Conservation (phyloP, 2,113 vertebrate species). For the Nannospalax galili region DNA sequence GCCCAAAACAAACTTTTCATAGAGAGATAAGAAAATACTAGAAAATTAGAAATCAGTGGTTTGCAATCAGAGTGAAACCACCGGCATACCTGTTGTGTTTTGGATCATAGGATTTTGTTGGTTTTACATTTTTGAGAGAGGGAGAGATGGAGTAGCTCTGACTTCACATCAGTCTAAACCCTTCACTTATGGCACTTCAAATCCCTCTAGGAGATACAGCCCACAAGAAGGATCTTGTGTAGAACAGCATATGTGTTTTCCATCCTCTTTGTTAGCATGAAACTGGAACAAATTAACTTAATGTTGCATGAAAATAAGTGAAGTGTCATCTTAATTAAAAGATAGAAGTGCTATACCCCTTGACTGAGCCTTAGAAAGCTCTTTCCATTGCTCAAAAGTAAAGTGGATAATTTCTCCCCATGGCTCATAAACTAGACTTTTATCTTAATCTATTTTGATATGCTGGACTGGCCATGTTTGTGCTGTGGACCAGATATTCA, state of each 20-base stretch:
- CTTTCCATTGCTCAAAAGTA: constrained; percentile 54
- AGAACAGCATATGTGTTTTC: neutral
- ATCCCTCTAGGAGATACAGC: constrained; percentile 13
- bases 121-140: neutral
- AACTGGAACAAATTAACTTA: constrained; percentile 68
- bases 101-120: neutral
- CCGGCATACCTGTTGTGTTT: neutral
- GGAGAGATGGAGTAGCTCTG: neutral
- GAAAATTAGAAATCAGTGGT: neutral
- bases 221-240: neutral
- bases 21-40: neutral
- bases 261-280: constrained; percentile 45
- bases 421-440: neutral
- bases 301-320: constrained; percentile 73
- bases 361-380: constrained; percentile 51
- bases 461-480: neutral
- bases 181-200: constrained; percentile 2
- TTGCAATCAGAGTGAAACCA: fast-evolving
- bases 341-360: constrained; percentile 19
- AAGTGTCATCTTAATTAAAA: constrained; percentile 68
- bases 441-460: constrained; percentile 41
- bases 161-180: constrained; percentile 38
- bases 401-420: constrained; percentile 62
- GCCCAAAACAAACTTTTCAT: constrained; percentile 18
- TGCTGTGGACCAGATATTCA: neutral